Evolutionary conservation across 2,113 vertebrate species (phyloP).

Genomic region (Sporophila hypoxantha): DNA sequence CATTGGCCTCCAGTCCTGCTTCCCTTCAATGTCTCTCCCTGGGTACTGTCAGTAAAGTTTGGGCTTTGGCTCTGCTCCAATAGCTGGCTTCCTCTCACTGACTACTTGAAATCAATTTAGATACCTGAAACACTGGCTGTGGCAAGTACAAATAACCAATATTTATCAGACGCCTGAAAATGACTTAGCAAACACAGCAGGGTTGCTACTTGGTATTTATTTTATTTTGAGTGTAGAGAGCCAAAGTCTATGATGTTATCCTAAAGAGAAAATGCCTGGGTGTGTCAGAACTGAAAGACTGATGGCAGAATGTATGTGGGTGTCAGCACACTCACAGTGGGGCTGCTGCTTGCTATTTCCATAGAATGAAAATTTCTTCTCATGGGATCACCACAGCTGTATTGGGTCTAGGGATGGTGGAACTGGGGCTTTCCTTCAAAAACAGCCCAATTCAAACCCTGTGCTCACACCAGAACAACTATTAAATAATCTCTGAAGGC

Average conservation of each 20-base stretch:
- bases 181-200: not conserved
- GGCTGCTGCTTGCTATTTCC: not conserved
- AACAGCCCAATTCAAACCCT: not conserved
- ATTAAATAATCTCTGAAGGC: not conserved
- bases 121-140: not conserved
- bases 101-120: not conserved
- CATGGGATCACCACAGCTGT: not conserved
- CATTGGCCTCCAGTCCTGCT: not conserved
- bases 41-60: not conserved
- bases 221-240: not conserved
- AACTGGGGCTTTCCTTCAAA: not conserved
- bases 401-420: not conserved
- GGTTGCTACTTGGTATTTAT: not conserved
- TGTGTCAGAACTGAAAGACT: not conserved
- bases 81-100: not conserved
- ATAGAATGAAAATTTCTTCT: not conserved
- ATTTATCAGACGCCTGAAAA: not conserved
- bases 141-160: not conserved
- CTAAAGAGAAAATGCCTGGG: not conserved
- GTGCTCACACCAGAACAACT: not conserved
- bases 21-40: not conserved
- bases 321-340: not conserved
- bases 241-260: not conserved
- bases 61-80: not conserved
- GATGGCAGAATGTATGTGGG: accelerated